Percentiles rank a stretch among this genome's conserved stretches.
Conservation (phyloP, 1,140 invertebrate genomes). For the Lasioglossum albipes region DNA sequence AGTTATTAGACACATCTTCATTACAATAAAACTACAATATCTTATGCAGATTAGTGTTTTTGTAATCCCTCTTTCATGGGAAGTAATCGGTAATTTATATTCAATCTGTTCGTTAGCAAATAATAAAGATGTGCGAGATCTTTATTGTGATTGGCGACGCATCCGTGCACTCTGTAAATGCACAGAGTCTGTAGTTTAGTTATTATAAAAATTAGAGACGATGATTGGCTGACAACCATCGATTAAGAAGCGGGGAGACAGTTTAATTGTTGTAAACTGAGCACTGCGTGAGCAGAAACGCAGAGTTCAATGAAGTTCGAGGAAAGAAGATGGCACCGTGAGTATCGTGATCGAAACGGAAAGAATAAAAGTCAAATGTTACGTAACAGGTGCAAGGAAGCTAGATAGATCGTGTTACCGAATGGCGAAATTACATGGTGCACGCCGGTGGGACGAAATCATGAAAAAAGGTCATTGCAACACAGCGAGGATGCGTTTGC, state of each 20-base stretch:
- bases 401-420: slow-evolving; percentile 40
- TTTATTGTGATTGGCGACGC: no score
- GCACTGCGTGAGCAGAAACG: not conserved
- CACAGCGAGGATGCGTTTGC: slow-evolving; percentile 6
- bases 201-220: not conserved
- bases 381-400: slow-evolving; percentile 13
- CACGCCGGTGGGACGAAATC: slow-evolving; percentile 13
- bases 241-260: slow-evolving; percentile 17
- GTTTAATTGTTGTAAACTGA: slow-evolving; percentile 17
- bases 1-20: no score
- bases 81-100: no score
- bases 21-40: no score
- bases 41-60: no score
- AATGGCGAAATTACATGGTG: slow-evolving; percentile 43
- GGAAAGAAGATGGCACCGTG: slow-evolving; percentile 1
- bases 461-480: not conserved
- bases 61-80: no score
- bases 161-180: no score
- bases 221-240: not conserved
- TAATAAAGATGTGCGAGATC: no score
- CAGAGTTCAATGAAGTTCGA: not conserved
- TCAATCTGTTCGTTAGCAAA: no score
- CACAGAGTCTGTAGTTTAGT: no score
- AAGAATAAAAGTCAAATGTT: slow-evolving; percentile 35
- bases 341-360: slow-evolving; percentile 48